phyloP scores from a whole-genome alignment of 2,888 invertebrate genomes.

The Galerucella calmariensis region DNA sequence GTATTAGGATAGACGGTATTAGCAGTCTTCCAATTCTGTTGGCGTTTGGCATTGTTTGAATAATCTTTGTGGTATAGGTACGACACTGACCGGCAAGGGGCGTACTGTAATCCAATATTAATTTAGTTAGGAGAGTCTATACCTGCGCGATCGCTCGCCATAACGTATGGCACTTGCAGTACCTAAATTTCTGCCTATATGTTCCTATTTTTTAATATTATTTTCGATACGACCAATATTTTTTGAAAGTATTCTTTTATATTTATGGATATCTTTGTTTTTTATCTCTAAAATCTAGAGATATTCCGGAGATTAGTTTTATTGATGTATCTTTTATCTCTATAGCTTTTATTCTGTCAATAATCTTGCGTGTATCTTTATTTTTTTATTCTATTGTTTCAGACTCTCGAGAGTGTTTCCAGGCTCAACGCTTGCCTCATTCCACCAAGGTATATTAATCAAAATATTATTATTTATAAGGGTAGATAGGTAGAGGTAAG shows the following conservation, averaged over 20 bases:
- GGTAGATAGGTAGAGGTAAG: neutral
- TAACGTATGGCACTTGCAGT: too few relatives aligned
- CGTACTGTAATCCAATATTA: too few relatives aligned
- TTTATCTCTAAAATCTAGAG: constrained; percentile 16
- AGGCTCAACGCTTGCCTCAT: constrained; percentile 82
- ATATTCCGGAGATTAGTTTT: constrained; percentile 31
- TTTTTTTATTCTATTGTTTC: constrained; percentile 64
- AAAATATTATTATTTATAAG: constrained; percentile 5
- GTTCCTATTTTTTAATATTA: neutral
- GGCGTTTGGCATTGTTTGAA: too few relatives aligned
- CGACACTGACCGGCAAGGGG: too few relatives aligned
- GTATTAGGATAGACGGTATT: too few relatives aligned
- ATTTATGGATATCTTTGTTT: neutral
- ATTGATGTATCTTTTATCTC: constrained; percentile 33
- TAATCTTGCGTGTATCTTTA: constrained; percentile 15
- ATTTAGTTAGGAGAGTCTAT: too few relatives aligned
- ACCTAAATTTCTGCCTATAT: too few relatives aligned
- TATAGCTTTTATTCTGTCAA: constrained; percentile 28
- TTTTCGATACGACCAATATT: neutral
- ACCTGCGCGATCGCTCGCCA: too few relatives aligned
- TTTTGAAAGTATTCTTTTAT: neutral
- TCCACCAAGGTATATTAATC: constrained; percentile 74
- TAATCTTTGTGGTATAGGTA: too few relatives aligned
- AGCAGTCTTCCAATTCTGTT: too few relatives aligned
- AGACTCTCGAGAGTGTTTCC: constrained; percentile 85